Conservation (phyloP, 2,888 invertebrate species). For the Lasioglossum oenotherae region DNA sequence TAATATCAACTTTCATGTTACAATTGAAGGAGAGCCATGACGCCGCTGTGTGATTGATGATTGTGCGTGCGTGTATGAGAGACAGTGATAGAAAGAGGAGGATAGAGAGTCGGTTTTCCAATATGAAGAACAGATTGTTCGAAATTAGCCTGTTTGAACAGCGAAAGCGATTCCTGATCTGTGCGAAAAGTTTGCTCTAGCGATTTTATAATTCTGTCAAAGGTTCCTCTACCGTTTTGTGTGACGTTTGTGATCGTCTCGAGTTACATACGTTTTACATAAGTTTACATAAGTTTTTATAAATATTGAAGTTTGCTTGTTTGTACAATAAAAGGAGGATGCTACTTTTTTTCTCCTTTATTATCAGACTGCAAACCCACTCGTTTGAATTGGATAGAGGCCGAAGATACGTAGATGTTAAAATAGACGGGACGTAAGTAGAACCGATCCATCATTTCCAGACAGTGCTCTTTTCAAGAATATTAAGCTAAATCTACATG, state of each 20-base stretch:
- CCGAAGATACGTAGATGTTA: not conserved
- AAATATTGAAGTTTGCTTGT: not conserved
- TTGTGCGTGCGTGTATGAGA: conserved; percentile 41
- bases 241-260: not conserved
- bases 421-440: not conserved
- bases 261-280: not conserved
- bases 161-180: not conserved
- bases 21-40: conserved; percentile 24
- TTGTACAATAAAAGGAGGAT: not conserved
- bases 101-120: not conserved
- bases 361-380: not conserved
- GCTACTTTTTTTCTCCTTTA: not conserved
- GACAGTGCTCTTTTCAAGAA: conserved; percentile 6
- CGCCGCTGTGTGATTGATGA: conserved; percentile 38
- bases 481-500: not conserved
- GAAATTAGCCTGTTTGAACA: not conserved
- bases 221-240: not conserved
- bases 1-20: conserved; percentile 64
- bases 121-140: not conserved
- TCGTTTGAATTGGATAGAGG: not conserved
- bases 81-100: not conserved
- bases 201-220: not conserved
- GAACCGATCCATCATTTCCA: conserved; percentile 11
- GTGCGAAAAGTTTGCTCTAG: not conserved
- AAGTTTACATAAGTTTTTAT: not conserved